Conservation (phyloP, 2,113 vertebrate species). For the Strix uralensis region DNA sequence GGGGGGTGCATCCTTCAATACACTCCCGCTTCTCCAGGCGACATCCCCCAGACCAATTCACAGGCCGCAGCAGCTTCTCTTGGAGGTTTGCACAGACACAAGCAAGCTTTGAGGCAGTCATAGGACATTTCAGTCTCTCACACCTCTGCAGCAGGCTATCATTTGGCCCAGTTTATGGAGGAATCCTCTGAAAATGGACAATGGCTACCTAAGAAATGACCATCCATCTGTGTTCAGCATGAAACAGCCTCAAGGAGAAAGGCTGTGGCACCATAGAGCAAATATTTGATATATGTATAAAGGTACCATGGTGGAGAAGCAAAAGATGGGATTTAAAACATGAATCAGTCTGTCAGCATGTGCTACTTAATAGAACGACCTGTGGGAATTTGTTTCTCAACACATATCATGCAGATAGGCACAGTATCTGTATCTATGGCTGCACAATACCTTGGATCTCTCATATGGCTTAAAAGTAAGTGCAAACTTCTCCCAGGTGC, state of each 20-base stretch:
- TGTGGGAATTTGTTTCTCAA: not conserved
- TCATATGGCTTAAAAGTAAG: accelerated
- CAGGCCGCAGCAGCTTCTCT: too few species aligned
- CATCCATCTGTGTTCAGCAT: not conserved
- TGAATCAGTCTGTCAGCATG: not conserved
- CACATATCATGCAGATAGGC: not conserved
- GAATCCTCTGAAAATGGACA: not conserved
- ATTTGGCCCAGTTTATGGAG: not conserved
- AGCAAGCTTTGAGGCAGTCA: too few species aligned
- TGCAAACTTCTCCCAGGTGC: not conserved
- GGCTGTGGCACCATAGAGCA: not conserved
- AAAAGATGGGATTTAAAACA: not conserved
- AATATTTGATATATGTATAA: not conserved
- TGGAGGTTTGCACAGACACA: too few species aligned
- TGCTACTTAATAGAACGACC: too few species aligned
- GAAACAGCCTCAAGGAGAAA: not conserved
- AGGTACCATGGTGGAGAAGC: not conserved
- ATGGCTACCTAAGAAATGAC: not conserved
- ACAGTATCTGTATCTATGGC: not conserved
- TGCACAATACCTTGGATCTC: not conserved
- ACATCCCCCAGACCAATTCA: too few species aligned
- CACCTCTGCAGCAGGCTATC: not conserved
- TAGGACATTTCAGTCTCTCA: too few species aligned
- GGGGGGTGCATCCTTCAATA: too few species aligned
- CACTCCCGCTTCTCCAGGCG: too few species aligned